Evolutionary conservation across 2,888 invertebrate genomes (phyloP).

Genomic region (Salpingus planirostris): DNA sequence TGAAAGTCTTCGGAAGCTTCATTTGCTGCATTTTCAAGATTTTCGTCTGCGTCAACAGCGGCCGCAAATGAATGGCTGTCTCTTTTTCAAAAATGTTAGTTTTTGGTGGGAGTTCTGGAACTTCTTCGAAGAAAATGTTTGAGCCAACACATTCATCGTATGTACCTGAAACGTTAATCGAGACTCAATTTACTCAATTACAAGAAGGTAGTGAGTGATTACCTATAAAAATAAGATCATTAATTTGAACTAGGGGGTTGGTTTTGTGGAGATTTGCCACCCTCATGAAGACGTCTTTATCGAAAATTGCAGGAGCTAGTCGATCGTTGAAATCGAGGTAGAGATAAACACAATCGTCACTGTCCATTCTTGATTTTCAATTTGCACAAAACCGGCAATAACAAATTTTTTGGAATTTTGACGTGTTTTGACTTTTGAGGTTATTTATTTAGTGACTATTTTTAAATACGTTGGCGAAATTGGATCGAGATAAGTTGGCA

Average conservation of each 20-base stretch:
- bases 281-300: constrained; percentile 31
- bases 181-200: not conserved
- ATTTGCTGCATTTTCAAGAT: constrained; percentile 57
- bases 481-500: too few species aligned
- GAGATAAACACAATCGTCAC: constrained; percentile 21
- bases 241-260: constrained; percentile 34
- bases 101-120: constrained; percentile 37
- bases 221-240: constrained; percentile 36
- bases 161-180: constrained; percentile 50
- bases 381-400: too few species aligned
- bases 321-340: constrained; percentile 33
- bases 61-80: constrained; percentile 51
- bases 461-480: too few species aligned
- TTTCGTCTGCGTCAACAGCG: constrained; percentile 56
- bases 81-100: constrained; percentile 35
- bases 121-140: constrained; percentile 63
- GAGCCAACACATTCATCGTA: constrained; percentile 64
- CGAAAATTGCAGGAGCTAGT: constrained; percentile 27
- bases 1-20: constrained; percentile 42
- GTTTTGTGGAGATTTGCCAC: constrained; percentile 30
- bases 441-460: too few species aligned
- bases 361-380: constrained; percentile 2
- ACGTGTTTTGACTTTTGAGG: too few species aligned
- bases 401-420: too few species aligned
- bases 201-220: too few species aligned